phyloP scores from a whole-genome alignment of 2,888 invertebrate species.

The Gasteruption jaculator region DNA sequence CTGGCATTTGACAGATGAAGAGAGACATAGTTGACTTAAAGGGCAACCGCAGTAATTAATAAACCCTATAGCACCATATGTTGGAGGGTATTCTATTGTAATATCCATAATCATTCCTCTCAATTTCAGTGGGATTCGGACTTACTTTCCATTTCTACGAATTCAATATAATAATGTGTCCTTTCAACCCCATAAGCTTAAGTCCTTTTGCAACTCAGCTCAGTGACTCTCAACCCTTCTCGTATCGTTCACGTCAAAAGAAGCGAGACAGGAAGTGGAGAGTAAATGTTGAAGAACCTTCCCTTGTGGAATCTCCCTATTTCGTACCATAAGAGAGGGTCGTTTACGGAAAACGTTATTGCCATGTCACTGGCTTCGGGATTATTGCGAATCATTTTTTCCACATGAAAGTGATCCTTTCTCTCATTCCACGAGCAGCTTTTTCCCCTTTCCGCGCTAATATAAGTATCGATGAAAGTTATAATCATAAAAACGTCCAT shows the following conservation, averaged over 20 bases:
- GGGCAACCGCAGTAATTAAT: slow-evolving; percentile 34
- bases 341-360: slow-evolving; percentile 41
- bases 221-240: slow-evolving; percentile 29
- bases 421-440: slow-evolving; percentile 12
- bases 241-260: too few species aligned
- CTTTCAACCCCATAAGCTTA: slow-evolving; percentile 25
- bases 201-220: slow-evolving; percentile 24
- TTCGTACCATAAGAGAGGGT: slow-evolving; percentile 30
- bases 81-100: too few species aligned
- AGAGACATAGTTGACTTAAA: too few species aligned
- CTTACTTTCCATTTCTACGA: slow-evolving; percentile 37
- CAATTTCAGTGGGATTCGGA: too few species aligned
- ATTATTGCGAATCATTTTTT: slow-evolving; percentile 47
- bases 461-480: too few species aligned
- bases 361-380: slow-evolving; percentile 43
- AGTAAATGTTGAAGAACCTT: slow-evolving; percentile 22
- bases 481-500: too few species aligned
- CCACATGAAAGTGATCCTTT: slow-evolving; percentile 39
- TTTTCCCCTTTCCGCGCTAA: background rate
- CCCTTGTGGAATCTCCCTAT: slow-evolving; percentile 23
- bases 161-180: slow-evolving; percentile 42
- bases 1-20: too few species aligned
- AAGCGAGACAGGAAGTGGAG: slow-evolving; percentile 6
- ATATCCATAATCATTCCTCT: too few species aligned
- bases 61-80: too few species aligned